Conservation (phyloP, 2,797 vertebrate genomes). For the Channa striata region DNA sequence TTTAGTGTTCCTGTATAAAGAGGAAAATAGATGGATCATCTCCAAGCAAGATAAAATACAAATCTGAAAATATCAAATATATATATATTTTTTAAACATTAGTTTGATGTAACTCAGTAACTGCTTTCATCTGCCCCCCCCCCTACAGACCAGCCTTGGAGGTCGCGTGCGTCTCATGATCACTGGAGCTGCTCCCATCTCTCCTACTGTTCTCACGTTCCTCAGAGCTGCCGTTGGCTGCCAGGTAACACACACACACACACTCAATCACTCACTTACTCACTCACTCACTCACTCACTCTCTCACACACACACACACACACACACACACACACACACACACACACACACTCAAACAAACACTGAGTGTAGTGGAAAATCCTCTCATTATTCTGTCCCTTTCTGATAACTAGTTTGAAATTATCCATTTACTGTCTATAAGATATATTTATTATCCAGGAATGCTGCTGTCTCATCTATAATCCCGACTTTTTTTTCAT, state of each 20-base stretch:
- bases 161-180: constrained; percentile 91
- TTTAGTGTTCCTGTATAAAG: no score
- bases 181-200: constrained; percentile 94
- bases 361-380: no score
- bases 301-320: no score
- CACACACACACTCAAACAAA: no score
- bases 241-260: constrained; percentile 84
- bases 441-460: not conserved
- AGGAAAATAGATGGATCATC: no score
- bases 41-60: no score
- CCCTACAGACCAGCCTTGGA: constrained; percentile 90
- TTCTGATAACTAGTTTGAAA: not conserved
- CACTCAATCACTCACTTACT: no score
- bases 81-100: not conserved
- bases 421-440: not conserved
- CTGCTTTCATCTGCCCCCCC: constrained; percentile 37
- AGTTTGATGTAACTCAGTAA: not conserved
- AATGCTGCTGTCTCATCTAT: not conserved
- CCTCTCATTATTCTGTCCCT: not conserved
- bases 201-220: constrained; percentile 91
- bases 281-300: no score
- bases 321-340: no score
- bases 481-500: not conserved
- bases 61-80: no score
- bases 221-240: constrained; percentile 92